Base-by-base conservation (phyloP, 1,140 invertebrate species). In the Diuraphis noxia region DNA sequence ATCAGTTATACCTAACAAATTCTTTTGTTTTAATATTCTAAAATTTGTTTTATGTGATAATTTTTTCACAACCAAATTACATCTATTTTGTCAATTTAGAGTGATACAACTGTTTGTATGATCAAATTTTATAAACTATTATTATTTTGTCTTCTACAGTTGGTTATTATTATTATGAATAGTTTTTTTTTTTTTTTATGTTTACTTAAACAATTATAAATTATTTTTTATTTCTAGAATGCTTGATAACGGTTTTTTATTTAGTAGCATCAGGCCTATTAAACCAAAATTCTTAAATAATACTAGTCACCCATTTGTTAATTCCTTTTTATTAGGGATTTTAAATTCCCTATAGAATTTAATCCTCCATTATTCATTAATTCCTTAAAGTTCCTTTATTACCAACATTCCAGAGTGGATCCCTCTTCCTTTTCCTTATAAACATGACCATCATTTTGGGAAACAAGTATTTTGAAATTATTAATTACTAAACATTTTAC, bases 371-470 rank as follows among this genome's bases (percentile, higher is more conserved):
- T 82, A 79, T 79, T 41, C 46, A 89, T 89, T 77, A 91, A 82
- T 13, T 91, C 89, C 89, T 91, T 49, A 91, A 91, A 91, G 89
- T 91, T 91, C 89, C 89, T 91, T 91, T 38, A 90, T 91, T 81
- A 91, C 77, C 89, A 91, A 91, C 89, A 91, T 91, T 91, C 89
- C 89, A 91, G 89, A 91, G 89, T 91, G 89, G 46, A 91, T 91
- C 77, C 88, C 89, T 90, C 88, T 91, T 91, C 89, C 89, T 91
- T 91, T 91, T 91, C 89, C 89, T 91, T 82, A 49, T 82, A 91
- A 52, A 81, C 7, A 79, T 82, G 72, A 91, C 89, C 89, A 91
- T 91, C 89, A 79, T 49, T 81, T 82, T 56, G 89, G 89, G 43
- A 91, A 91, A 91, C 89, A 82, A 91, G 89, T 91, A 91, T 91